Base-by-base conservation (phyloP, 2,888 invertebrate genomes). In the Lumbricus terrestris region DNA sequence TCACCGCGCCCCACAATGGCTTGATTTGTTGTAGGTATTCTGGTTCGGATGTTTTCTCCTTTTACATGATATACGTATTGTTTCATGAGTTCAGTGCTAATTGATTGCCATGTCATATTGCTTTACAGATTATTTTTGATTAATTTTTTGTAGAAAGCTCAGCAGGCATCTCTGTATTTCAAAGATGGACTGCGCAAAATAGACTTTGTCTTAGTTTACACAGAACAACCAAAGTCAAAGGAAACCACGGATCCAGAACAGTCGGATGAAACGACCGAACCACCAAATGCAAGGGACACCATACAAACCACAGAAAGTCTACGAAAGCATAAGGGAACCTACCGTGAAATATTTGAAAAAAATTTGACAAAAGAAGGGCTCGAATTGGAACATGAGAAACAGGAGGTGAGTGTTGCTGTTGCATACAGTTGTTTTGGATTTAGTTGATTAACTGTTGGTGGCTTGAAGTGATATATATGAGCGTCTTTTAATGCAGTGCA, bases 141-240 rank as follows among this genome's bases (percentile, higher is more conserved):
- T 69, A n/a, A 69, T 90, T 54, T n/a, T 88, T 82, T 37, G 37
- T 83, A 91, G 91, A 91, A 91, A 47, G 47, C 89, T 34, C 82
- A 90, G 35, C 89, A 88, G 69, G 90, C 90, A 18, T 35, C 35
- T 85, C 37, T 94, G 91, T 93, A 92, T 90, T 94, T 94, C 90
- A 92, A 93, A 33, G 94, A 94, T 93, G 93, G 94, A 93, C 33
- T 88, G 90, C 95, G 98, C 85, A 96, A 97, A 92, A 97, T 98
- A 93, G 98, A 98, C 95, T 97, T 97, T 96, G 96, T 98, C 15
- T 94, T 98, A 88, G 98, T 97, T 0, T 98, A 91, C 89, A 83
- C 85, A 6, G n/a, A 15, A 11, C 29, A 13, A 82, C 15, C n/a
- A 33, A 33, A 29, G 29, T 82, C 91, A 88, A 91, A 91, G 42